Evolutionary conservation across 2,797 vertebrate species (phyloP), one percentile per base, ranked within the genome.

Genomic region (Sebastes oblongus): DNA sequence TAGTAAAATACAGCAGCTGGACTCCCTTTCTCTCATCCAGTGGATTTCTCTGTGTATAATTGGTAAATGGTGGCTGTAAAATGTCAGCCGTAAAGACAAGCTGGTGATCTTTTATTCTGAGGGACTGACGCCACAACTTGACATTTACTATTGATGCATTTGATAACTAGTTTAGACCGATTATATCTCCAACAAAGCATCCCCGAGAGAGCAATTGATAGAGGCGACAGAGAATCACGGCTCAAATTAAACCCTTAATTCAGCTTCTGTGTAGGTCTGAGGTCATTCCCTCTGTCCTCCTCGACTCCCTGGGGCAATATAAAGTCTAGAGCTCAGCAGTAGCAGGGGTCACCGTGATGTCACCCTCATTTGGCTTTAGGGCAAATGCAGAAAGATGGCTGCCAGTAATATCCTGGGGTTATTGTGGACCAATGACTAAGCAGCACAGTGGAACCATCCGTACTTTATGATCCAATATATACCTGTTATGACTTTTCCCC

Each of bases 381-480:
- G 83, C 58, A 67, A 27, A 71, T 27, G 27, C 75, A 87, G 72
- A 75, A 25, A 76, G 66, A 73, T 30, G 68, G 62, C 29, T 67
- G 65, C 46, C 34, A 24, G 77, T 81, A 71, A 87, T 88, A 83
- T 78, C 66, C 34, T 36, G 39, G 66, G 81, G 75, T 88, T 30
- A 69, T 11, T 5, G 24, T 1, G 14, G 62, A 72, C 71, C 72
- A 75, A 86, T 80, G 74, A 70, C 59, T 7, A 16, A 73, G 70
- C 87, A 75, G 81, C 62, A 66, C 55, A 22, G 22, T 50, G 81
- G 85, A 72, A 39, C 46, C 34, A 75, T 78, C 27, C 25, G 10
- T 73, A 52, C 59, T 90, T 94, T 88, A 93, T 82, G 89, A 86
- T 58, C 78, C 87, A 87, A 90, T 93, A 88, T 84, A 70, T 77